phyloP scores from a whole-genome alignment of 2,888 invertebrate species.

The Acheta domesticus region DNA sequence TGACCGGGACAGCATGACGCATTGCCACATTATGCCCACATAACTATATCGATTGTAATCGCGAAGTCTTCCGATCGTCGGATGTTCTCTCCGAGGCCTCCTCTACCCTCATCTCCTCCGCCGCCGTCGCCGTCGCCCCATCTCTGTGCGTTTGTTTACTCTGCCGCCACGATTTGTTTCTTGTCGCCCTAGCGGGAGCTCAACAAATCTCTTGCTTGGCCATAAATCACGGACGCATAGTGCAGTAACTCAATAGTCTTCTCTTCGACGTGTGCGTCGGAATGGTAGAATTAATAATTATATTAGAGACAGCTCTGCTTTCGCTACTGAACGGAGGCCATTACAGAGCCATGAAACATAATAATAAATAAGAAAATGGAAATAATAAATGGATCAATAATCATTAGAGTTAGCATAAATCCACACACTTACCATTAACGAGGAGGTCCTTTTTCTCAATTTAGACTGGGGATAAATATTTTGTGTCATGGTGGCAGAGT shows the following conservation, averaged over 20 bases:
- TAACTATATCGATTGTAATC: too few species aligned
- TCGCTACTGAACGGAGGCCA: background rate
- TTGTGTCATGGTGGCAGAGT: background rate
- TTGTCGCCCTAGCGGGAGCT: conserved; percentile 18
- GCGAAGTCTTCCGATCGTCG: too few species aligned
- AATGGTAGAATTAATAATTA: background rate
- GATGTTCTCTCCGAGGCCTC: background rate
- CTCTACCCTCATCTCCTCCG: background rate
- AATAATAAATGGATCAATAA: background rate
- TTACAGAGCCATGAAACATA: background rate
- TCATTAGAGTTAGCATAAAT: background rate
- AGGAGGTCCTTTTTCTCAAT: background rate
- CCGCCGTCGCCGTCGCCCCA: background rate
- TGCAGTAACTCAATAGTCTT: background rate
- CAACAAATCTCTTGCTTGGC: background rate
- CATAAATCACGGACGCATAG: background rate
- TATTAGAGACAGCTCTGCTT: conserved; percentile 4
- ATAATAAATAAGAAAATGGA: background rate
- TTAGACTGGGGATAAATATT: background rate
- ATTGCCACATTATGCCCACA: too few species aligned
- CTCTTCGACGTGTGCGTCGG: background rate
- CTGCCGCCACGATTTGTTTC: background rate
- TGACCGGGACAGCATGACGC: background rate
- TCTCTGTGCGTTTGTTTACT: conserved; percentile 11
- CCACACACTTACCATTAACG: background rate